These are phyloP conservation scores for Catharus minimus DNA, from an alignment of 2,113 vertebrate species.

Conservation along the genomic window DNA sequence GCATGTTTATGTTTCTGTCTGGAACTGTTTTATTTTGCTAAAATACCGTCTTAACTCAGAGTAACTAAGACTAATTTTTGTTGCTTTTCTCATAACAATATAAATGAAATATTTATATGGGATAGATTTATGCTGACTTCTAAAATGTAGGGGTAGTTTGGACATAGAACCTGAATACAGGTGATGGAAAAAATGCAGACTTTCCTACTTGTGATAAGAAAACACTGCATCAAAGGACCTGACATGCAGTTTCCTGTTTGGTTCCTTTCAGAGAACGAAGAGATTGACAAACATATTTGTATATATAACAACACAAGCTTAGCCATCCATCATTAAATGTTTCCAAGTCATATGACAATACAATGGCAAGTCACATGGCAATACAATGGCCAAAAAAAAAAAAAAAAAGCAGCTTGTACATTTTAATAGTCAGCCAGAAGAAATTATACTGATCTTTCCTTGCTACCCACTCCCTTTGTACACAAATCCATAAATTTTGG, in stretches of 20 bases:
- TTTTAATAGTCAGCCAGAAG: not conserved
- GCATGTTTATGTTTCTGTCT: constrained; percentile 6
- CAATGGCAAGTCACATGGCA: not conserved
- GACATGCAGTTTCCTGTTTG: constrained; percentile 28
- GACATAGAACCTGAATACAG: not conserved
- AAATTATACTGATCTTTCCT: not conserved
- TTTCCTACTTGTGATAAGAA: not conserved
- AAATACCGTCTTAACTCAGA: not conserved
- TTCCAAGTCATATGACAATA: not conserved
- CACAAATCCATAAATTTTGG: not conserved
- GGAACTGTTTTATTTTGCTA: not conserved
- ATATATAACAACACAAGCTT: not conserved
- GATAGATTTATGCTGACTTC: not conserved
- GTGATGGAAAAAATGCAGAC: not conserved
- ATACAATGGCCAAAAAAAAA: not conserved
- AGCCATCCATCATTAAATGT: not conserved
- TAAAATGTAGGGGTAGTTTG: not conserved
- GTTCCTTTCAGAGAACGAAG: not conserved
- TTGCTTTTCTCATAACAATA: not conserved
- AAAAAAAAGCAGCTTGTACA: not conserved
- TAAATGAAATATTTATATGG: not conserved
- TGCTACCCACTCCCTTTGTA: not conserved
- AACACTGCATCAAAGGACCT: not conserved
- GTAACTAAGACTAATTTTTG: not conserved
- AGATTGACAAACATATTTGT: not conserved